Percentiles rank a stretch among this genome's conserved stretches.
Evolutionary conservation across 2,888 invertebrate genomes (phyloP).

Genomic region (Clusia tigrina): DNA sequence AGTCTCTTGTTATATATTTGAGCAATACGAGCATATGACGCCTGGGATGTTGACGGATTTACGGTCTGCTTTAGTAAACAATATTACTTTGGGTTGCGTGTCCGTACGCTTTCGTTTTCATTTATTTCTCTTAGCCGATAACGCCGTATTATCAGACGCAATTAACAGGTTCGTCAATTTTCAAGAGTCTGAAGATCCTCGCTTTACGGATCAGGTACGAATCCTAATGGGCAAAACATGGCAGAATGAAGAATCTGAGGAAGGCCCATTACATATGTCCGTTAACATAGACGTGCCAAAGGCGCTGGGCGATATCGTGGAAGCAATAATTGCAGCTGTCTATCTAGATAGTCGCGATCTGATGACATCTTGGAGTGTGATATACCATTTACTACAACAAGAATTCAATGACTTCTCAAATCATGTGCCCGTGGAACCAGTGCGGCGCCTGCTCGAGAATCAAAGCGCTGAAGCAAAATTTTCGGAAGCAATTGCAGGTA

Average conservation of each 20-base stretch:
- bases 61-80: constrained; percentile 94
- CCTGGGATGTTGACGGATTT: constrained; percentile 93
- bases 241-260: too few relatives aligned
- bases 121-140: constrained; percentile 71
- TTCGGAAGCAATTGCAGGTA: constrained; percentile 49
- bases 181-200: constrained; percentile 54
- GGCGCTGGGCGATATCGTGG: constrained; percentile 91
- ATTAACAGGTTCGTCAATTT: constrained; percentile 64
- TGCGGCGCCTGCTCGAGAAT: constrained; percentile 85
- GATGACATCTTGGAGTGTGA: constrained; percentile 79
- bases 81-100: constrained; percentile 91
- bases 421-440: constrained; percentile 88
- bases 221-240: constrained; percentile 55
- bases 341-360: constrained; percentile 84
- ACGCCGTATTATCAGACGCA: constrained; percentile 63
- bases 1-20: constrained; percentile 87
- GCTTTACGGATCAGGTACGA: constrained; percentile 58
- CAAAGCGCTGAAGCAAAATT: constrained; percentile 80
- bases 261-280: constrained; percentile 59
- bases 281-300: constrained; percentile 88
- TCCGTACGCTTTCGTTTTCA: constrained; percentile 87
- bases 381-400: constrained; percentile 83
- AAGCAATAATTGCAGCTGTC: constrained; percentile 89
- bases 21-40: constrained; percentile 72
- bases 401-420: constrained; percentile 84